Conservation (phyloP, 2,888 invertebrate species). For the Anticlea derivata region DNA sequence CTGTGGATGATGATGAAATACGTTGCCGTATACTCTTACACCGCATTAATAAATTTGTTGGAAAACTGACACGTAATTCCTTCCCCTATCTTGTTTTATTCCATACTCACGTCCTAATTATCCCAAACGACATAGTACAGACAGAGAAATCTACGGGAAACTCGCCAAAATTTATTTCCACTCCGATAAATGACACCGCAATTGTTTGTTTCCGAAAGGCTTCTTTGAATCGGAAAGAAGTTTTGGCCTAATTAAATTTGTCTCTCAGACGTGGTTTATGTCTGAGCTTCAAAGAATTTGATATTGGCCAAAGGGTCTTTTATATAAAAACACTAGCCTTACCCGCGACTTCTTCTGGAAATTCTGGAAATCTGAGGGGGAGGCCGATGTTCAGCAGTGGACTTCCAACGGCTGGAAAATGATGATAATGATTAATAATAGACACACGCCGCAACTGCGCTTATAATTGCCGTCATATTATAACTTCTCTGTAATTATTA, state of each 20-base stretch:
- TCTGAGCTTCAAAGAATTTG: neutral
- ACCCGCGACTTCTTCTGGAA: too few relatives aligned
- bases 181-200: constrained; percentile 25
- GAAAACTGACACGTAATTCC: neutral
- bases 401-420: too few relatives aligned
- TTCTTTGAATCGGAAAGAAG: constrained; percentile 18
- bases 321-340: too few relatives aligned
- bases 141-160: constrained; percentile 43
- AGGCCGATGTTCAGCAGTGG: too few relatives aligned
- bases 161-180: constrained; percentile 49
- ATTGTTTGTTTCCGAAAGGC: constrained; percentile 18
- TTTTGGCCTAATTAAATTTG: constrained; percentile 21
- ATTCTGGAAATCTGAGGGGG: too few relatives aligned
- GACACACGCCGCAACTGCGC: too few relatives aligned
- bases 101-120: constrained; percentile 57
- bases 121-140: constrained; percentile 66
- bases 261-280: constrained; percentile 6
- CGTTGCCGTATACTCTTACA: too few relatives aligned
- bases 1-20: too few relatives aligned
- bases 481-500: neutral
- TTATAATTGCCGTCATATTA: too few relatives aligned
- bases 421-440: too few relatives aligned
- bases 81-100: constrained; percentile 1
- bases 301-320: too few relatives aligned
- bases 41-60: too few relatives aligned